Percentiles rank a stretch among this genome's conserved stretches.
These are phyloP conservation scores for Andinoacara biseriatus DNA, from an alignment of 2,113 vertebrate species.

Conservation along the genomic window DNA sequence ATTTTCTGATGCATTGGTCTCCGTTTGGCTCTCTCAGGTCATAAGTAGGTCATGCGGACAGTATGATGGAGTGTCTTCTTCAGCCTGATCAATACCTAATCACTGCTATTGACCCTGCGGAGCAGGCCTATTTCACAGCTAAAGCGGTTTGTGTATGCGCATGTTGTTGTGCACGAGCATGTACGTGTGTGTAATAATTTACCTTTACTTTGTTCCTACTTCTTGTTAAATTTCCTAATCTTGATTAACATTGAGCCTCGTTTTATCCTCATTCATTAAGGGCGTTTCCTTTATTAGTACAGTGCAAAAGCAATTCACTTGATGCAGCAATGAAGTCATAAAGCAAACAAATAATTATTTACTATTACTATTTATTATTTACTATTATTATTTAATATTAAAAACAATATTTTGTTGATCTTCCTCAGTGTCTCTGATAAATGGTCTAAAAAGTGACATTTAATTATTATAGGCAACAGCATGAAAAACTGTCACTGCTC, in stretches of 20 bases:
- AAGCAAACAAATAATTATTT: not conserved
- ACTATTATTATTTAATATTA: not conserved
- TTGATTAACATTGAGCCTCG: constrained; percentile 24
- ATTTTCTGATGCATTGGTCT: constrained; percentile 40
- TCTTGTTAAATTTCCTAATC: constrained; percentile 25
- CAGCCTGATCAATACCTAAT: constrained; percentile 78
- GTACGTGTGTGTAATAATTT: constrained; percentile 30
- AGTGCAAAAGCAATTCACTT: not conserved
- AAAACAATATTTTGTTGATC: not conserved
- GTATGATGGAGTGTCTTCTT: constrained; percentile 76
- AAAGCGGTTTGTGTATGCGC: constrained; percentile 1
- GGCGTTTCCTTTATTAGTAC: constrained; percentile 6
- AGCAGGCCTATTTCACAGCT: constrained; percentile 63
- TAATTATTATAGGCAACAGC: not conserved
- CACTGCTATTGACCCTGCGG: constrained; percentile 75
- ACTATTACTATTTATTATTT: too few relatives aligned
- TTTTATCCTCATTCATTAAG: constrained; percentile 16
- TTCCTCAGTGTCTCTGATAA: not conserved
- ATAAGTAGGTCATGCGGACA: constrained; percentile 76
- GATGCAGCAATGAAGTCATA: not conserved
- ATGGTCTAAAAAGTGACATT: not conserved
- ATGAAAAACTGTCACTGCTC: not conserved
- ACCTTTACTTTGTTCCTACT: constrained; percentile 10
- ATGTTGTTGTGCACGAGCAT: not conserved
- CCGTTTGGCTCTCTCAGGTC: constrained; percentile 57